phyloP scores from a whole-genome alignment of 1,140 invertebrate genomes.

The Bombyx mandarina region DNA sequence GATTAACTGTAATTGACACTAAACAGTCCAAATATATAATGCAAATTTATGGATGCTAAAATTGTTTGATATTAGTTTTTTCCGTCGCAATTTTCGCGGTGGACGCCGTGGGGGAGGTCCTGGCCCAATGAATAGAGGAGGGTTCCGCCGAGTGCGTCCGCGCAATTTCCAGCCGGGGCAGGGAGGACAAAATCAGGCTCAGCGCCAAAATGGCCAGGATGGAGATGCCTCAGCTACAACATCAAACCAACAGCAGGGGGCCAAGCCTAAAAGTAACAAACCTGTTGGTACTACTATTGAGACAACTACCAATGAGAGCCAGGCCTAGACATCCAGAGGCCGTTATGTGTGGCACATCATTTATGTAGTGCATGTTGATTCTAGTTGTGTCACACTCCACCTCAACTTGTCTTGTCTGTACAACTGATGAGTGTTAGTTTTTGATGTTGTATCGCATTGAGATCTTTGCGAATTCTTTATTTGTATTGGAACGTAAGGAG shows the following conservation, averaged over 20 bases:
- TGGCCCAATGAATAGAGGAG: conserved; percentile 52
- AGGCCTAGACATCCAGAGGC: conserved; percentile 45
- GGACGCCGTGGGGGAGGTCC: conserved; percentile 54
- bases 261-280: conserved; percentile 42
- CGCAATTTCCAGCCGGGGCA: conserved; percentile 36
- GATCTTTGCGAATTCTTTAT: conserved; percentile 15
- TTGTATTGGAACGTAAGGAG: conserved; percentile 18
- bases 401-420: conserved; percentile 35
- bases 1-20: not conserved
- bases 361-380: conserved; percentile 41
- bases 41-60: not conserved
- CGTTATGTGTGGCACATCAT: conserved; percentile 32
- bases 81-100: conserved; percentile 62
- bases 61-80: conserved; percentile 31
- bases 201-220: conserved; percentile 31
- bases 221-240: conserved; percentile 30
- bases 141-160: conserved; percentile 46
- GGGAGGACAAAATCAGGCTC: conserved; percentile 13
- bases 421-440: conserved; percentile 24
- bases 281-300: conserved; percentile 47
- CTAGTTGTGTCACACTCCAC: conserved; percentile 41
- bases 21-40: not conserved
- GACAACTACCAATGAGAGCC: conserved; percentile 65
- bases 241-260: conserved; percentile 32
- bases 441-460: conserved; percentile 21